These are phyloP conservation scores for Tretioscincus oriximinensis DNA, from an alignment of 2,113 vertebrate genomes.

Conservation along the genomic window DNA sequence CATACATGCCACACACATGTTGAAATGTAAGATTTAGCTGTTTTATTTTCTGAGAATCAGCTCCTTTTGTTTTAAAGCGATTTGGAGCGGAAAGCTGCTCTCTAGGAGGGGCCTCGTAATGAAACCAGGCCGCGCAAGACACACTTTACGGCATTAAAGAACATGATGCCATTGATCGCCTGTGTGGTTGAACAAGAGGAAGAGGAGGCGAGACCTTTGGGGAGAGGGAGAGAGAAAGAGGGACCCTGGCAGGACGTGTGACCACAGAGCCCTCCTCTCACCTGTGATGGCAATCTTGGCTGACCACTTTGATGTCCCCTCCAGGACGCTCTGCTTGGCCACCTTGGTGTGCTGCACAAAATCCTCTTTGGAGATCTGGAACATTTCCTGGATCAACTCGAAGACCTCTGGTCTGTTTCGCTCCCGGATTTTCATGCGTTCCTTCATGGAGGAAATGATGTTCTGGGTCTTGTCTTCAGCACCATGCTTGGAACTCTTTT, in stretches of 20 bases:
- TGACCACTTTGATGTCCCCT: conserved; percentile 98
- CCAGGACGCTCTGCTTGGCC: conserved; percentile 93
- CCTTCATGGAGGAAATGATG: conserved; percentile 98
- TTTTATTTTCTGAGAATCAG: too few relatives aligned
- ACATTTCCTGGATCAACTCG: conserved; percentile 95
- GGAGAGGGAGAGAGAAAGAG: neutral
- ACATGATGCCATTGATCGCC: too few relatives aligned
- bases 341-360: conserved; percentile 86
- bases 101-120: neutral
- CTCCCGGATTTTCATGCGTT: conserved; percentile 96
- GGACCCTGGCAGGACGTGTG: too few relatives aligned
- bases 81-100: neutral
- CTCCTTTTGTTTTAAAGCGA: neutral
- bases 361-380: conserved; percentile 90
- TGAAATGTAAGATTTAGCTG: too few relatives aligned
- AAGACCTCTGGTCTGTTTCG: conserved; percentile 95
- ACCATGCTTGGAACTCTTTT: conserved; percentile 98
- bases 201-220: neutral
- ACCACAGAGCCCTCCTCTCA: conserved; percentile 49
- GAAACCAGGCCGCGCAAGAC: neutral
- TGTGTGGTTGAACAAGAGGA: neutral
- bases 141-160: neutral
- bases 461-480: conserved; percentile 97
- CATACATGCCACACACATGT: too few relatives aligned
- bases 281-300: conserved; percentile 97